phyloP scores from a whole-genome alignment of 2,113 vertebrate species.

The Sisor rabdophorus region DNA sequence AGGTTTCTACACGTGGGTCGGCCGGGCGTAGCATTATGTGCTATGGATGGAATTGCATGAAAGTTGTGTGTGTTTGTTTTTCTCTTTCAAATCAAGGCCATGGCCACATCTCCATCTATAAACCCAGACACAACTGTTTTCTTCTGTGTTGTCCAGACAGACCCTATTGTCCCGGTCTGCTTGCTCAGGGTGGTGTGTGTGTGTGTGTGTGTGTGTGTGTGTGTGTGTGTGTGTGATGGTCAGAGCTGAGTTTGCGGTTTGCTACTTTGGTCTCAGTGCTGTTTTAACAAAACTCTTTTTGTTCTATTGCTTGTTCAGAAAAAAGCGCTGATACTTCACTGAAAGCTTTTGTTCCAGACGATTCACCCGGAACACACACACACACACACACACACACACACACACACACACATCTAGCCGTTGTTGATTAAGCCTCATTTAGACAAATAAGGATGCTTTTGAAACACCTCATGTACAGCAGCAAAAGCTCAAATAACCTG shows the following conservation, averaged over 20 bases:
- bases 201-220: constrained; percentile 24
- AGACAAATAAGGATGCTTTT: not conserved
- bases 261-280: constrained; percentile 2
- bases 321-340: constrained; percentile 35
- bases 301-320: not conserved
- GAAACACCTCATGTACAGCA: not conserved
- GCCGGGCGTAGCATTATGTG: not conserved
- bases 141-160: not conserved
- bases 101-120: not conserved
- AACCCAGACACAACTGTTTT: not conserved
- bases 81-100: not conserved
- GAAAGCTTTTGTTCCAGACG: constrained; percentile 31
- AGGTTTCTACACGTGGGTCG: not conserved
- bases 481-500: not conserved
- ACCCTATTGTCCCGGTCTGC: constrained; percentile 3
- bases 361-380: constrained; percentile 11
- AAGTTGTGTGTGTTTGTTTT: not conserved
- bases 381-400: constrained; percentile 18
- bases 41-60: not conserved
- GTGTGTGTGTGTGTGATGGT: not conserved
- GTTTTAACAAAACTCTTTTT: constrained; percentile 30
- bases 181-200: constrained; percentile 13
- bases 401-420: not conserved
- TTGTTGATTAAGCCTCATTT: constrained; percentile 8
- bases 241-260: constrained; percentile 5